A percentile compares a stretch with the other conserved stretches of the same genome.
These are phyloP conservation scores for Ectemnius cavifrons DNA, from an alignment of 2,888 invertebrate species.

Conservation along the genomic window DNA sequence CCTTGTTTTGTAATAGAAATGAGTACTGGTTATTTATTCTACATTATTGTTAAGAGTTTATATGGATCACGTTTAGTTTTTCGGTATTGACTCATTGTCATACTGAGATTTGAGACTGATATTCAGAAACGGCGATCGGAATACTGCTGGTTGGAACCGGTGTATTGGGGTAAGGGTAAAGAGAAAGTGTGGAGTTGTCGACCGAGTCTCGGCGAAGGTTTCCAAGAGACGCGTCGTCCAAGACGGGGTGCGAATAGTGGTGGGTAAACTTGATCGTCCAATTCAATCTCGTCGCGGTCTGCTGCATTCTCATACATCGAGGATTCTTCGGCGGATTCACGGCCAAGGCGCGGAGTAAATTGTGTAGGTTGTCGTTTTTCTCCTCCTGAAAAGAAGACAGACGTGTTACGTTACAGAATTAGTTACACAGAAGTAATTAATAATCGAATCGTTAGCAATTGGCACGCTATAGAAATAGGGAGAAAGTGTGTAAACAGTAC, in stretches of 20 bases:
- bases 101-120: no score
- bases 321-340: conserved; percentile 68
- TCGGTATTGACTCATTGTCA: no score
- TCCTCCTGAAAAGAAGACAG: not conserved
- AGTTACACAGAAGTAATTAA: not conserved
- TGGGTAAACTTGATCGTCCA: conserved; percentile 67
- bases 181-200: conserved; percentile 57
- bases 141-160: not conserved
- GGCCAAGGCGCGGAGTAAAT: conserved; percentile 77
- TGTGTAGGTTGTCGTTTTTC: conserved; percentile 70
- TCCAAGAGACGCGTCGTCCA: conserved; percentile 70
- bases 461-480: not conserved
- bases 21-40: conserved; percentile 53
- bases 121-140: not conserved
- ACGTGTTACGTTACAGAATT: not conserved
- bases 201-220: conserved; percentile 65
- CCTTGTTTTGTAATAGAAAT: conserved; percentile 49
- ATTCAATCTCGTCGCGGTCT: conserved; percentile 66
- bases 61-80: no score
- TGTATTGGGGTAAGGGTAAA: no score
- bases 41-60: no score
- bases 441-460: not conserved
- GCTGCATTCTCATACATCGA: conserved; percentile 58
- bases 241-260: conserved; percentile 72
- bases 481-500: conserved; percentile 57